phyloP scores from a whole-genome alignment of 2,888 invertebrate genomes.

The Drosophila putrida region DNA sequence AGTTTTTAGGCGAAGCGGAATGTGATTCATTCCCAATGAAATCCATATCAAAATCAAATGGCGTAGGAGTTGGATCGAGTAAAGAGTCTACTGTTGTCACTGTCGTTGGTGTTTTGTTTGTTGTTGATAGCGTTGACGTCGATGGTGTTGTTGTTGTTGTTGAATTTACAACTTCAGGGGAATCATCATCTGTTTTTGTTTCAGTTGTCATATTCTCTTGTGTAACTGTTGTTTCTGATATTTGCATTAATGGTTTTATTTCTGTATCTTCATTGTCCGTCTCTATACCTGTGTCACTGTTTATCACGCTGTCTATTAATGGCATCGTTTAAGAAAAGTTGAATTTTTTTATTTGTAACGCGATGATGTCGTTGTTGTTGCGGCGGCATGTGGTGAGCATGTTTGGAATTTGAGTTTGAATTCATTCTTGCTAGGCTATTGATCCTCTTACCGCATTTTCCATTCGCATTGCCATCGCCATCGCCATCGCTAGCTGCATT shows the following conservation, averaged over 20 bases:
- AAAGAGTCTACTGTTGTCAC: slow-evolving; percentile 21
- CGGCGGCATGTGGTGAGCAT: slow-evolving; percentile 58
- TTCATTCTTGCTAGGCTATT: slow-evolving; percentile 62
- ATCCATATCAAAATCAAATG: slow-evolving; percentile 63
- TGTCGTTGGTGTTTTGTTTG: slow-evolving; percentile 4
- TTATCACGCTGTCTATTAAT: slow-evolving; percentile 24
- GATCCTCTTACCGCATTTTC: slow-evolving; percentile 70
- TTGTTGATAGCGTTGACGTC: not conserved
- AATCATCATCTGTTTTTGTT: slow-evolving; percentile 7
- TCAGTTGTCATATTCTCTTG: not conserved
- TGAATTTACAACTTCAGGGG: slow-evolving; percentile 2
- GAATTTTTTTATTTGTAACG: slow-evolving; percentile 21
- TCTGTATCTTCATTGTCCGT: slow-evolving; percentile 11
- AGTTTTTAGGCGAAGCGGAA: slow-evolving; percentile 17
- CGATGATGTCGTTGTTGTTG: slow-evolving; percentile 30
- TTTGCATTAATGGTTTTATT: slow-evolving; percentile 1
- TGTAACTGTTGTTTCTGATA: not conserved
- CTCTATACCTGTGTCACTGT: slow-evolving; percentile 21
- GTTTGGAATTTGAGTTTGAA: slow-evolving; percentile 68
- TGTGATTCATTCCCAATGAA: slow-evolving; percentile 40
- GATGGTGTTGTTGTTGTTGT: slow-evolving; percentile 1
- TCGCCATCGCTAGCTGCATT: not conserved
- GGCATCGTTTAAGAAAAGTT: slow-evolving; percentile 37
- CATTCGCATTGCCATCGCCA: slow-evolving; percentile 16
- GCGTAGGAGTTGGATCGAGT: slow-evolving; percentile 58